These are phyloP conservation scores for Carassius gibelio DNA, from an alignment of 2,113 vertebrate genomes.

Conservation along the genomic window DNA sequence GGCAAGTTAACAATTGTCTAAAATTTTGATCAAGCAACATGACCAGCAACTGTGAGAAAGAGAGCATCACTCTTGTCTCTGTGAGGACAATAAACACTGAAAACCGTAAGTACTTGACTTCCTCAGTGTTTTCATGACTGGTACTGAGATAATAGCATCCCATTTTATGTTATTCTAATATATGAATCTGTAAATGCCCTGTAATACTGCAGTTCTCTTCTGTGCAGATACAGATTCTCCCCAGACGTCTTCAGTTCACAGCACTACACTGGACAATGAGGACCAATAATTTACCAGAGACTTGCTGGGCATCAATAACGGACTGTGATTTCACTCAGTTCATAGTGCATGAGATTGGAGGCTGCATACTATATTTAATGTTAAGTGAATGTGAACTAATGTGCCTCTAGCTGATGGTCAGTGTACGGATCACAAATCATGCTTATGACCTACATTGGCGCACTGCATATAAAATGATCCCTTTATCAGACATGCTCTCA, in stretches of 20 bases:
- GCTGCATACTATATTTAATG: conserved; percentile 11
- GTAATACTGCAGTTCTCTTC: background rate
- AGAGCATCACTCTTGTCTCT: conserved; percentile 82
- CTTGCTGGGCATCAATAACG: conserved; percentile 21
- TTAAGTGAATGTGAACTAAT: conserved; percentile 1
- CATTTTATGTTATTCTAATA: background rate
- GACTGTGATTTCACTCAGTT: background rate
- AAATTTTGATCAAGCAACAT: conserved; percentile 69
- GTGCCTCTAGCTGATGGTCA: background rate
- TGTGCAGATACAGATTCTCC: conserved; percentile 58
- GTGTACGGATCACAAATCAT: background rate
- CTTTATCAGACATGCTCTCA: background rate
- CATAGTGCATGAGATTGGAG: background rate
- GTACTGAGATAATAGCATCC: background rate
- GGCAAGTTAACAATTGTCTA: background rate
- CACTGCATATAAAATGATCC: background rate
- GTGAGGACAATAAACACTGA: conserved; percentile 83
- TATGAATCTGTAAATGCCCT: background rate
- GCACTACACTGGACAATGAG: conserved; percentile 54
- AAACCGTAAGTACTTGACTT: conserved; percentile 66
- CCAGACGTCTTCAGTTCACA: conserved; percentile 54
- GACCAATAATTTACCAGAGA: conserved; percentile 50
- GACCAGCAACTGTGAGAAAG: conserved; percentile 71
- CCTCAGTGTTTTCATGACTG: background rate
- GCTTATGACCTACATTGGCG: background rate